Evolutionary conservation across 2,797 vertebrate species (phyloP).

Genomic region (Vultur gryphus): DNA sequence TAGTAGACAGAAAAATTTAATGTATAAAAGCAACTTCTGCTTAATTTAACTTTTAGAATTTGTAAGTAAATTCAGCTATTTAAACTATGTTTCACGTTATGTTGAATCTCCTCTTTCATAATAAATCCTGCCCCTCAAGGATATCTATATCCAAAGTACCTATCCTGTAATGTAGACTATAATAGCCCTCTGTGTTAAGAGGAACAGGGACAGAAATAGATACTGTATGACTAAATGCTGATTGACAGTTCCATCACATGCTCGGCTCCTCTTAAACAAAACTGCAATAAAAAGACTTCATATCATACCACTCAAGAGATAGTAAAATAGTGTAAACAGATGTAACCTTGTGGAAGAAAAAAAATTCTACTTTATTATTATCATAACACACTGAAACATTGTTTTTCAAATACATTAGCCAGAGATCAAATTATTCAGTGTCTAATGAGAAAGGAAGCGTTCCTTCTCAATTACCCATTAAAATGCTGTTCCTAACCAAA

Average conservation of each 20-base stretch:
- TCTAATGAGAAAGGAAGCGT: conserved; percentile 57
- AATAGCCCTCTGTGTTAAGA: conserved; percentile 80
- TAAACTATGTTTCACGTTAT: conserved; percentile 75
- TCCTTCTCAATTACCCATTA: conserved; percentile 62
- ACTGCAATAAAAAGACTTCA: conserved; percentile 72
- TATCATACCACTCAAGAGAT: conserved; percentile 67
- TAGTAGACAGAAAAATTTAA: conserved; percentile 22
- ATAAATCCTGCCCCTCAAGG: conserved; percentile 79
- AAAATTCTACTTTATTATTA: conserved; percentile 52
- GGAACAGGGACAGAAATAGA: conserved; percentile 78
- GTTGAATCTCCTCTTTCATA: conserved; percentile 77
- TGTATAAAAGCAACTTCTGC: conserved; percentile 35
- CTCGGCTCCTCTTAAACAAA: conserved; percentile 70
- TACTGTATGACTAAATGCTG: conserved; percentile 81
- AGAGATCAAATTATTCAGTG: conserved; percentile 62
- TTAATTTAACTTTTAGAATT: conserved; percentile 64
- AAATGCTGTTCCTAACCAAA: conserved; percentile 50
- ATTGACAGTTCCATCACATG: conserved; percentile 75
- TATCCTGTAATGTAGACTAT: conserved; percentile 78
- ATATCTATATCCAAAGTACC: conserved; percentile 77
- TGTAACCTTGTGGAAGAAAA: conserved; percentile 64
- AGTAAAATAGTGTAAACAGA: conserved; percentile 74
- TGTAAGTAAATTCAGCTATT: conserved; percentile 68
- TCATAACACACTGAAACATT: conserved; percentile 52
- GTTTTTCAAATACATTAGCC: conserved; percentile 59